A percentile compares a stretch with the other conserved stretches of the same genome.
Conservation (phyloP, 2,888 invertebrate species). For the Nematopogon swammerdamellus region DNA sequence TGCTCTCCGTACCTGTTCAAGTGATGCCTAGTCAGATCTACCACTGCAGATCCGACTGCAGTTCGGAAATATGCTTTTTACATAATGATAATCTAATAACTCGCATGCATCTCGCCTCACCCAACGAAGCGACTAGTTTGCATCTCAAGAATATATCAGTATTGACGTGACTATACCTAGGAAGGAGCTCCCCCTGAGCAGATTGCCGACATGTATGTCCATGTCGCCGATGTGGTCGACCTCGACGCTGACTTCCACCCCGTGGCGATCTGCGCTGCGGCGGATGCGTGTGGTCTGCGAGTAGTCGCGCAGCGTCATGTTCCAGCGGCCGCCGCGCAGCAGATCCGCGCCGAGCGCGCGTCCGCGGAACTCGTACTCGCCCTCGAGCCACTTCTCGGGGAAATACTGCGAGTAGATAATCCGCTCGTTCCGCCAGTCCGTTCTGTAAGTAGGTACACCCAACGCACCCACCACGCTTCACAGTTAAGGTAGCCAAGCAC, state of each 20-base stretch:
- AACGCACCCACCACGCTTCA: too few species aligned
- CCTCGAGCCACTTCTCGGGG: slow-evolving; percentile 73
- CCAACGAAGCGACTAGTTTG: too few species aligned
- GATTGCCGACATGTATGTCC: slow-evolving; percentile 72
- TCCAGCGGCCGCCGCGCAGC: slow-evolving; percentile 68
- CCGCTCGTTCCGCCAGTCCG: slow-evolving; percentile 59
- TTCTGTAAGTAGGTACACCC: slow-evolving; percentile 37
- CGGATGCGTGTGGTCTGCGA: slow-evolving; percentile 65
- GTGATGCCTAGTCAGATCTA: too few species aligned
- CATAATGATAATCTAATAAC: too few species aligned
- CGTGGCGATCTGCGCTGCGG: slow-evolving; percentile 26
- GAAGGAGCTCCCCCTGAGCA: slow-evolving; percentile 63
- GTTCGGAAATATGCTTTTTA: too few species aligned
- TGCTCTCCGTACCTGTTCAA: too few species aligned
- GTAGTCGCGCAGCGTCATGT: slow-evolving; percentile 68
- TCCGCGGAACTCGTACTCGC: slow-evolving; percentile 56
- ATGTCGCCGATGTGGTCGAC: slow-evolving; percentile 74
- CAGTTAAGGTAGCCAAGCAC: slow-evolving; percentile 3
- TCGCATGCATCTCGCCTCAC: too few species aligned
- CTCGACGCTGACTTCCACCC: slow-evolving; percentile 60
- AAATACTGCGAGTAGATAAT: slow-evolving; percentile 79
- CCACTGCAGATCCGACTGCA: too few species aligned
- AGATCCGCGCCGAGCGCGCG: slow-evolving; percentile 60
- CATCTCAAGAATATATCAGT: too few species aligned
- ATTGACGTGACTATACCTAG: too few species aligned